These are phyloP conservation scores for Ambastaia sidthimunki DNA, from an alignment of 2,797 vertebrate species.

Conservation along the genomic window DNA sequence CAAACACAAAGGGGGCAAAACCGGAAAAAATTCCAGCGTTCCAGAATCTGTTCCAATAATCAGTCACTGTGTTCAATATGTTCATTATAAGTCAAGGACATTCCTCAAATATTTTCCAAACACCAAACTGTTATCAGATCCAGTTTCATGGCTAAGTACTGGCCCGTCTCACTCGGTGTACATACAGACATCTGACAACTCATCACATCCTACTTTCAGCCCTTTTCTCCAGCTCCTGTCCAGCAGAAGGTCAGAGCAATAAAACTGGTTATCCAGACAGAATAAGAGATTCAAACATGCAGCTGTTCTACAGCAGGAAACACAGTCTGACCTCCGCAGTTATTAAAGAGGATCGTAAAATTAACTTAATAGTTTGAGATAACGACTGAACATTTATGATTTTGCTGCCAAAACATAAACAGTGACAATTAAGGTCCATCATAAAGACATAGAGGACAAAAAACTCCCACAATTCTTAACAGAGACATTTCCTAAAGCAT, in stretches of 20 bases:
- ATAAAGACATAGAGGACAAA: slow-evolving; percentile 26
- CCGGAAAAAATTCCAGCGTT: slow-evolving; percentile 63
- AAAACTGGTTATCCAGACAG: slow-evolving; percentile 9
- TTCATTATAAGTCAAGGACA: slow-evolving; percentile 76
- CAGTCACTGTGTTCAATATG: slow-evolving; percentile 73
- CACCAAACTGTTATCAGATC: slow-evolving; percentile 73
- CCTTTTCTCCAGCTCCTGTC: slow-evolving; percentile 29
- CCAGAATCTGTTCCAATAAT: slow-evolving; percentile 73
- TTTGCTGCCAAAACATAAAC: slow-evolving; percentile 27
- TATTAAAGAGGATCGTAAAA: slow-evolving; percentile 18
- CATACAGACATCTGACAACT: slow-evolving; percentile 13
- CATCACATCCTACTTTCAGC: slow-evolving; percentile 11
- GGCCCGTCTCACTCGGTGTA: slow-evolving; percentile 48
- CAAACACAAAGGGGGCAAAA: slow-evolving; percentile 20
- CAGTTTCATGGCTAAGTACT: slow-evolving; percentile 72
- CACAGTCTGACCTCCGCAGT: slow-evolving; percentile 10
- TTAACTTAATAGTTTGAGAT: slow-evolving; percentile 37
- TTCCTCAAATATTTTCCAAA: slow-evolving; percentile 76
- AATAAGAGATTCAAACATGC: slow-evolving; percentile 24
- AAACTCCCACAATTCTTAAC: slow-evolving; percentile 30
- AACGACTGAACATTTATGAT: slow-evolving; percentile 36
- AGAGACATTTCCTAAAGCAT: slow-evolving; percentile 49
- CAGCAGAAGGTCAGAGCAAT: slow-evolving; percentile 30
- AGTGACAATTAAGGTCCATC: slow-evolving; percentile 20
- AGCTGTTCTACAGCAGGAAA: slow-evolving; percentile 6